Evolutionary conservation across 2,797 vertebrate genomes (phyloP), one percentile per base, ranked within the genome.

Genomic region (Muscicapa striata): DNA sequence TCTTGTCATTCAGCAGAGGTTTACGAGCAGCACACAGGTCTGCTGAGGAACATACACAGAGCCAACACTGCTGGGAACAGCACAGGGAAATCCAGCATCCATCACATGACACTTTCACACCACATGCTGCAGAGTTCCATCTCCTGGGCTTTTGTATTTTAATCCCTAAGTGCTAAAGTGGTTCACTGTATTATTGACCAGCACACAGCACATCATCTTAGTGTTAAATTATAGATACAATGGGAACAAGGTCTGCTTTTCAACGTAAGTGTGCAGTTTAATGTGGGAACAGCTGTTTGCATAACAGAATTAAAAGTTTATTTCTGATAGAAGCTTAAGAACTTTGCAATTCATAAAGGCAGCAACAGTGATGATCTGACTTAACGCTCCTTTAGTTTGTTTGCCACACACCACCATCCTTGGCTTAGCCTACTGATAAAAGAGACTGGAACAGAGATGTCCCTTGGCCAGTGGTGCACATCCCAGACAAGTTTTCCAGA

Each of bases 91-190:
- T 8, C 49, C 69, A 68, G 18, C 55, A 38, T 40, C 61, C 24
- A 58, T 17, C 79, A 76, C 55, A 5, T 5, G 62, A 49, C 43
- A 78, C 64, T n/a, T 72, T 62, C 82, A 83, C 76, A 94, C 23
- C 78, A 81, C 23, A 5, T 12, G 52, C 54, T 79, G 67, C 29
- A 62, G 58, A 62, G 58, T 52, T 87, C 72, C 36, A 15, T 17
- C 58, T 84, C 63, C 24, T n/a, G 5, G 10, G 10, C 30, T 69
- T 73, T 34, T 69, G 54, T 26, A 51, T 51, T 85, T 51, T 38
- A 24, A 69, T 59, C 73, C 52, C 23, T 0, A 4, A 45, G 45
- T 15, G 21, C 24, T 61, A 7, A 57, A 55, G 9, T 40, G 0
- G 0, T 72, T 77, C 2, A 3, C 19, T 32, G 1, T 34, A 40